Base-by-base conservation (phyloP, 2,888 invertebrate genomes). In the Drosophila macrospina region DNA sequence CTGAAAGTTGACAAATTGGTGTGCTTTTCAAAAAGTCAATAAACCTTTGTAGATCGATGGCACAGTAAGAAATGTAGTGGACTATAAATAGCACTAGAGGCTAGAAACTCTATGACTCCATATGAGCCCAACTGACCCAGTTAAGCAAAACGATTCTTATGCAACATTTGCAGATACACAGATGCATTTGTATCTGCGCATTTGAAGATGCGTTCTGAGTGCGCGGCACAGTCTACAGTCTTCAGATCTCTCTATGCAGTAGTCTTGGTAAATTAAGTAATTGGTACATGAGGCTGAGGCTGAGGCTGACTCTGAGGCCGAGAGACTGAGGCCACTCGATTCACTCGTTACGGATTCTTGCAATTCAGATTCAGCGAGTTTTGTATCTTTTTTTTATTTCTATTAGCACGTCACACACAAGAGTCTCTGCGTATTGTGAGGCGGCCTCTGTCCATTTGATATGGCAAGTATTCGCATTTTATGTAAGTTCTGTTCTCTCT, bases 201-300 rank as follows among this genome's bases (percentile, higher is more conserved):
- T 41, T 30, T 30, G 45, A 15, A 45, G 39, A 52, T 26, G 16
- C 42, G 26, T 26, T 39, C 28, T 26, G 57, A 20, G 28, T 55
- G 47, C 52, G 30, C 2, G 8, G n/a, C 39, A 13, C 36, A 45
- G 47, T 60, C 56, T 20, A 51, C 32, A 26, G n/a, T n/a, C 16
- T 47, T 73, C 50, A 50, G 71, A 69, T 77, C 66, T 28, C 42
- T 50, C 11, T 82, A 20, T 81, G 66, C 76, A 71, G 55, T 77
- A 69, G 80, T 86, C 75, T 86, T 83, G 84, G 81, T 78, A 83
- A 86, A 86, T 83, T 86, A 81, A 86, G 87, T 83, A 83, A 83
- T 83, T 83, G 87, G 59, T 78, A 59, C 82, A 86, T 74, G 76
- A 63, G 70, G 13, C 28, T 20, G 20, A 20, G 2, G 20, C 20